Evolutionary conservation across 2,888 invertebrate species (phyloP), one percentile per base, ranked within the genome.

Genomic region (Blera fallax): DNA sequence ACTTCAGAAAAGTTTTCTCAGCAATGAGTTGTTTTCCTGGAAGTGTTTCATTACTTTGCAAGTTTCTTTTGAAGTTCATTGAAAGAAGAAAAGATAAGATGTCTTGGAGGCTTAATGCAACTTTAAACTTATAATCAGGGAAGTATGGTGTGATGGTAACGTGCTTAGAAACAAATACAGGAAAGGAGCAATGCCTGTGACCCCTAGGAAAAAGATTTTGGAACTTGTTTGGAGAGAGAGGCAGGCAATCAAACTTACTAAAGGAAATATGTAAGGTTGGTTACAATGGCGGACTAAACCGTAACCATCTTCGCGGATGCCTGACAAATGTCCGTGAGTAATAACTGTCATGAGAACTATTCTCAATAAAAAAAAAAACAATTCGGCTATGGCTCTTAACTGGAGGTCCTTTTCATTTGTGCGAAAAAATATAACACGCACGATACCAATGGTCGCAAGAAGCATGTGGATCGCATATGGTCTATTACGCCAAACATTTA

Each of bases 51-150:
- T 62, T 62, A 11, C 24, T 62, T 62, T 14, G 5, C 14, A 40
- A 14, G 11, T 50, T 32, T 72, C 8, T 29, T 37, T 60, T 60
- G 60, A 37, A 60, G 48, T 60, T 72, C 27, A 72, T 70, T 58
- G 54, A 29, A 56, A 29, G 54, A 37, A 29, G 29, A 56, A 10
- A 16, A 48, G 8, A 32, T 18, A 29, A 43, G 62, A 45, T 43
- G 32, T 29, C 29, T 32, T 29, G 7, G 7, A 48, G 24, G 50
- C 65, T 65, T 50, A 50, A 32, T 65, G 21, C 10, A 32, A 32
- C 16, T 48, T 64, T 64, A 1, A 24, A 7, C 21, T 24, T 43
- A 21, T 5, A 21, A 8, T 11, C 14, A 29, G 16, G 27, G 10
- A 43, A 16, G 16, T 3, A n/a, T 2, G 48, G 48, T 21, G 48